Evolutionary conservation across 1,140 invertebrate species (phyloP), one percentile per base, ranked within the genome.

Genomic region (Listronotus bonariensis): DNA sequence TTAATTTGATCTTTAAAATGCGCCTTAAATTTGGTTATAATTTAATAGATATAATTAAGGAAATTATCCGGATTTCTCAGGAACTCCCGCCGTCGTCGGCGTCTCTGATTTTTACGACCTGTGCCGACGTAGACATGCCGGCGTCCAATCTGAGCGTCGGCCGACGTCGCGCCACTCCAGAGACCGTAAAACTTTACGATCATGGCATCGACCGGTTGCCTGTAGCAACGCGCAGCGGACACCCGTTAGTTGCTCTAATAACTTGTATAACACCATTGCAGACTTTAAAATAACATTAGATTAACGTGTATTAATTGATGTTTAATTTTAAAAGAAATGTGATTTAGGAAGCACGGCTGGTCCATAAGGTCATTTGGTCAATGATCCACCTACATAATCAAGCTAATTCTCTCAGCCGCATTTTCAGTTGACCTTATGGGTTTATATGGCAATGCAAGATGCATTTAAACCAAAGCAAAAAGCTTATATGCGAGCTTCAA

Each of bases 101-200:
- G 72, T 71, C 73, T 46, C 65, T 75, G 76, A 55, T 66, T 75
- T 76, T 75, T 77, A 76, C 73, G 76, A 76, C 59, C 70, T 57
- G 48, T 53, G 52, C 40, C 65, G 52, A 55, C 54, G 53, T 74
- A 76, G 75, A 76, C 74, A 71, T 70, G 69, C 68, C 73, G 73
- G 67, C 75, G 73, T 73, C 60, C 60, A 45, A 54, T 52, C 54
- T 56, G 68, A 74, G 67, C 72, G 68, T 67, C 74, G 72, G 72
- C 53, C 72, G 68, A 65, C 67, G 66, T 69, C 74, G 73, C 75
- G 73, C 74, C 71, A 72, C 76, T 72, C 68, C 70, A 61, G 67
- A 72, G 71, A 69, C 75, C 76, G 77, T 79, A 79, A 79, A 79
- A 79, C 74, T 79, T 79, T 79, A 79, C 75, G 76, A 72, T 73